phyloP scores from a whole-genome alignment of 1,140 invertebrate genomes.

The Piezodorus guildinii region DNA sequence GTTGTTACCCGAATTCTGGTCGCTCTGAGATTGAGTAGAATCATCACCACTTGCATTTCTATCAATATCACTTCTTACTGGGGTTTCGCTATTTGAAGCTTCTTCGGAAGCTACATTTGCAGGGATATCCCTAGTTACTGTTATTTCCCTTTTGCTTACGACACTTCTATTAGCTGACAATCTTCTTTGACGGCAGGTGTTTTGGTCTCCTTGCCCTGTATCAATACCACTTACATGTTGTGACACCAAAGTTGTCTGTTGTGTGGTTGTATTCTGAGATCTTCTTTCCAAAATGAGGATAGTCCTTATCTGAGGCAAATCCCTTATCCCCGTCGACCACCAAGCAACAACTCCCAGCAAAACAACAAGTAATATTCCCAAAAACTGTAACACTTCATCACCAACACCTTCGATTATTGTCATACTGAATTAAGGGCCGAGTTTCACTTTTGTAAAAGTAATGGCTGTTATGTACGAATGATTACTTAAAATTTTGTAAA shows the following conservation, averaged over 20 bases:
- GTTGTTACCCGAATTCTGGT: not conserved
- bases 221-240: not conserved
- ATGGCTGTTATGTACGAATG: too few species aligned
- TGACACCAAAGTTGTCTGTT: slow-evolving; percentile 23
- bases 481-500: too few species aligned
- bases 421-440: slow-evolving; percentile 38
- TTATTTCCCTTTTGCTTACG: not conserved
- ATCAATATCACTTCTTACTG: not conserved
- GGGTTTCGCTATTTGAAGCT: not conserved
- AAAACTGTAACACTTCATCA: slow-evolving; percentile 68
- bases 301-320: slow-evolving; percentile 38
- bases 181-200: not conserved
- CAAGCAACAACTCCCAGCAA: slow-evolving; percentile 54
- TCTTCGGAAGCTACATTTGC: not conserved
- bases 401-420: slow-evolving; percentile 63
- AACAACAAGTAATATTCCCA: slow-evolving; percentile 46
- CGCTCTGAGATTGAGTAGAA: not conserved
- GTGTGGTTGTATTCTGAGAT: slow-evolving; percentile 28
- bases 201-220: not conserved
- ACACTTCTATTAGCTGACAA: not conserved
- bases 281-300: slow-evolving; percentile 39
- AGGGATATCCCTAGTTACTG: not conserved
- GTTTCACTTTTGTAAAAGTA: too few species aligned
- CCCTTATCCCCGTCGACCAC: slow-evolving; percentile 50
- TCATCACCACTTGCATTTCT: not conserved